Evolutionary conservation across 1,140 invertebrate genomes (phyloP).

Genomic region (Elymnias hypermnestra): DNA sequence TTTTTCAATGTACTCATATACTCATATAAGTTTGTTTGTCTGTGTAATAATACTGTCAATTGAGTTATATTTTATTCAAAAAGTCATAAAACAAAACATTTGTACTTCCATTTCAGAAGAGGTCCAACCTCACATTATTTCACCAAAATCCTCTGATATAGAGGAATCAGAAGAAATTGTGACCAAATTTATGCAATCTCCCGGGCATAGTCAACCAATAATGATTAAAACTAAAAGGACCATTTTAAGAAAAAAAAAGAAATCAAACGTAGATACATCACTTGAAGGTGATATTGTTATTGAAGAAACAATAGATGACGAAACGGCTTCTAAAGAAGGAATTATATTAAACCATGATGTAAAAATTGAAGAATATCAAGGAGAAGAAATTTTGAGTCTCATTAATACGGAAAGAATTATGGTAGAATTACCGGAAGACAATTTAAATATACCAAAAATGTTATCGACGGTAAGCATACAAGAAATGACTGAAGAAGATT

Average conservation of each 20-base stretch:
- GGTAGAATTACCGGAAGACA: constrained; percentile 58
- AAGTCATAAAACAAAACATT: neutral
- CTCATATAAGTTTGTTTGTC: no score
- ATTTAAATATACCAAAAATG: constrained; percentile 41
- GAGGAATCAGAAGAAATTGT: constrained; percentile 77
- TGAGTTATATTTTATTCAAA: neutral
- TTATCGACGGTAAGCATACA: constrained; percentile 44
- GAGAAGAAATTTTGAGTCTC: constrained; percentile 30
- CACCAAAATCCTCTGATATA: constrained; percentile 49
- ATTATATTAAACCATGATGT: constrained; percentile 34
- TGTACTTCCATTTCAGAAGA: constrained; percentile 35
- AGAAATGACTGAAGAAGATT: constrained; percentile 58
- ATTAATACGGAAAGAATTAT: constrained; percentile 38
- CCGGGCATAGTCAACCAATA: constrained; percentile 66
- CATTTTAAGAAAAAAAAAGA: constrained; percentile 65
- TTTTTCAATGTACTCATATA: no score
- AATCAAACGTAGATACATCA: constrained; percentile 24
- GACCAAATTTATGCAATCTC: constrained; percentile 72
- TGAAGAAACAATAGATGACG: constrained; percentile 67
- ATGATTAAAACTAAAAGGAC: constrained; percentile 76
- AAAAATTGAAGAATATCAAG: constrained; percentile 56
- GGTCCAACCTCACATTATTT: constrained; percentile 26
- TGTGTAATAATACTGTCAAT: no score
- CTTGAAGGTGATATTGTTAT: constrained; percentile 62
- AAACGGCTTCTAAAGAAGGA: constrained; percentile 24